Conservation (phyloP, 2,113 vertebrate genomes). For the Heterotis niloticus region DNA sequence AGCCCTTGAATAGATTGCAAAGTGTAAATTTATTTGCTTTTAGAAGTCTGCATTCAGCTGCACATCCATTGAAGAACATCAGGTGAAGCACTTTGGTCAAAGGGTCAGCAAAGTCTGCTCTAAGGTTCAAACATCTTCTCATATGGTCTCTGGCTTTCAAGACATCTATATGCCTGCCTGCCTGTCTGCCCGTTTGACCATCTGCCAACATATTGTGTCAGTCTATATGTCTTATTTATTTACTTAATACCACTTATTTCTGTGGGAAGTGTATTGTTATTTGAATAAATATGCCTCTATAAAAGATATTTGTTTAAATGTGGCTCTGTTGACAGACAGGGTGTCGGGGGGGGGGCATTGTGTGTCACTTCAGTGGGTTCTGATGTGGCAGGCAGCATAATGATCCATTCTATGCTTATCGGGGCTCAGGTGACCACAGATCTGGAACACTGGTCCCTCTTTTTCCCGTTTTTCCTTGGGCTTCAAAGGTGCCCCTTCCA, state of each 20-base stretch:
- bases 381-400: background rate
- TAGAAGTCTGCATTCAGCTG: background rate
- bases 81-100: background rate
- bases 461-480: background rate
- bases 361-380: background rate
- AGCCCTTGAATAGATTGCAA: background rate
- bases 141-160: background rate
- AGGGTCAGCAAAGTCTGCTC: background rate
- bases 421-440: background rate
- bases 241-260: too few species aligned
- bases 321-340: background rate
- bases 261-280: too few species aligned
- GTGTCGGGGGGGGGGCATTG: background rate
- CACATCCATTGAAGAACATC: background rate
- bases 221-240: too few species aligned
- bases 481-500: background rate
- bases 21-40: background rate
- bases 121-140: background rate
- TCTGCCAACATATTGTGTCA: too few species aligned
- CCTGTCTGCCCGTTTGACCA: too few species aligned
- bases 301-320: background rate
- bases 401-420: background rate
- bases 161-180: too few species aligned
- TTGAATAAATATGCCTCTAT: too few species aligned
- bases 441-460: background rate